phyloP scores from a whole-genome alignment of 1,140 invertebrate species.

The Linepithema humile region DNA sequence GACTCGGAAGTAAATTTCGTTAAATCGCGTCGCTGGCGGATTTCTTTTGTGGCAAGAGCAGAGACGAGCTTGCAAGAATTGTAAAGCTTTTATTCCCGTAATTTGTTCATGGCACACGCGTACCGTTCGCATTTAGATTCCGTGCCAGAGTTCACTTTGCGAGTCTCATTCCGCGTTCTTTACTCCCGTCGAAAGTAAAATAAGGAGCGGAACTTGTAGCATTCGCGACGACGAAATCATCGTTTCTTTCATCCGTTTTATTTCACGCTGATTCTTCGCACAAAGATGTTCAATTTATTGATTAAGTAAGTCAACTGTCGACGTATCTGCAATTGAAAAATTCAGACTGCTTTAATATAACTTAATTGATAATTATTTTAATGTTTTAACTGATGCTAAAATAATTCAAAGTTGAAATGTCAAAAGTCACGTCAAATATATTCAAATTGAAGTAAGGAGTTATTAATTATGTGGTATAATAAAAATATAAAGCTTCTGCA shows the following conservation, averaged over 20 bases:
- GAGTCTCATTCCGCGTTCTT: slow-evolving; percentile 30
- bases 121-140: slow-evolving; percentile 40
- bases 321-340: background rate
- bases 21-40: slow-evolving; percentile 1
- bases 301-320: background rate
- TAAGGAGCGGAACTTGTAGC: background rate
- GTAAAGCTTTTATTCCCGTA: slow-evolving; percentile 22
- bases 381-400: background rate
- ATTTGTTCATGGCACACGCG: slow-evolving; percentile 51
- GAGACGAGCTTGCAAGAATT: slow-evolving; percentile 12
- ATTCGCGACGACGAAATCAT: background rate
- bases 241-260: background rate
- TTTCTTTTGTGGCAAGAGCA: slow-evolving; percentile 47
- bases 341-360: background rate
- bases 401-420: background rate
- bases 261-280: background rate
- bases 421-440: background rate
- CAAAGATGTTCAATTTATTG: background rate
- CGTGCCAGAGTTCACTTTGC: slow-evolving; percentile 33
- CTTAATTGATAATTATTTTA: slow-evolving; percentile 11
- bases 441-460: background rate
- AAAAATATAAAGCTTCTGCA: slow-evolving; percentile 37
- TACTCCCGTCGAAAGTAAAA: background rate
- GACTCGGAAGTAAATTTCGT: slow-evolving; percentile 37
- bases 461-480: slow-evolving; percentile 45